A percentile compares a stretch with the other conserved stretches of the same genome.
phyloP scores from a whole-genome alignment of 2,888 invertebrate species.

The Agrochola lychnidis region DNA sequence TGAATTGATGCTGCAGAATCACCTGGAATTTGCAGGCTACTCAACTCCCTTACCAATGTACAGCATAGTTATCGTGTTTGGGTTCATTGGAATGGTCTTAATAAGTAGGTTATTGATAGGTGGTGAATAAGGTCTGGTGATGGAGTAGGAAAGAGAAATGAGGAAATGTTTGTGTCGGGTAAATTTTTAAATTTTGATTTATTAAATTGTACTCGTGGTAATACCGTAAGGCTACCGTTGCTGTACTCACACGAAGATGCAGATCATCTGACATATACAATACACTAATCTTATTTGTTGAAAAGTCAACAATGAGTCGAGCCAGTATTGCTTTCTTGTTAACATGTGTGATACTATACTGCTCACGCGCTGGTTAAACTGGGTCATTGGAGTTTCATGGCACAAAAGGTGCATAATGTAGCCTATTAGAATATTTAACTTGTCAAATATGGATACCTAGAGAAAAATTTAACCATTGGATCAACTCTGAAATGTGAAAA shows the following conservation, averaged over 20 bases:
- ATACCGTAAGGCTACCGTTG: constrained; percentile 7
- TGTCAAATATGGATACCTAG: constrained; percentile 24
- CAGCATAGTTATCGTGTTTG: too few relatives aligned
- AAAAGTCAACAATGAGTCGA: constrained; percentile 42
- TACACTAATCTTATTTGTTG: constrained; percentile 52
- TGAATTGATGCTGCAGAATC: too few relatives aligned
- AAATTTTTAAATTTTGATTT: too few relatives aligned
- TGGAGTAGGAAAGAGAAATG: too few relatives aligned
- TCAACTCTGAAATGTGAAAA: neutral
- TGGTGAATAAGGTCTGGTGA: too few relatives aligned
- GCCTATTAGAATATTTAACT: constrained; percentile 42
- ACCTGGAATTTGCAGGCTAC: too few relatives aligned
- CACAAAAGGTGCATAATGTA: constrained; percentile 48
- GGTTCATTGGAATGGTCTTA: too few relatives aligned
- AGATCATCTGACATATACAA: constrained; percentile 34
- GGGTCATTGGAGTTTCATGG: constrained; percentile 45
- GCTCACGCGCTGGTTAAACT: constrained; percentile 52
- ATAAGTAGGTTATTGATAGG: too few relatives aligned
- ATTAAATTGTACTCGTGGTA: neutral
- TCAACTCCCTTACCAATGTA: too few relatives aligned
- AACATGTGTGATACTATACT: constrained; percentile 40
- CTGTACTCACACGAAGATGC: neutral
- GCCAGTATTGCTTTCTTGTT: constrained; percentile 55
- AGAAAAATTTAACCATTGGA: neutral
- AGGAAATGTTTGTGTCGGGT: too few relatives aligned